A percentile compares a stretch with the other conserved stretches of the same genome.
These are phyloP conservation scores for Aspidapion aeneum DNA, from an alignment of 2,888 invertebrate species.

Conservation along the genomic window DNA sequence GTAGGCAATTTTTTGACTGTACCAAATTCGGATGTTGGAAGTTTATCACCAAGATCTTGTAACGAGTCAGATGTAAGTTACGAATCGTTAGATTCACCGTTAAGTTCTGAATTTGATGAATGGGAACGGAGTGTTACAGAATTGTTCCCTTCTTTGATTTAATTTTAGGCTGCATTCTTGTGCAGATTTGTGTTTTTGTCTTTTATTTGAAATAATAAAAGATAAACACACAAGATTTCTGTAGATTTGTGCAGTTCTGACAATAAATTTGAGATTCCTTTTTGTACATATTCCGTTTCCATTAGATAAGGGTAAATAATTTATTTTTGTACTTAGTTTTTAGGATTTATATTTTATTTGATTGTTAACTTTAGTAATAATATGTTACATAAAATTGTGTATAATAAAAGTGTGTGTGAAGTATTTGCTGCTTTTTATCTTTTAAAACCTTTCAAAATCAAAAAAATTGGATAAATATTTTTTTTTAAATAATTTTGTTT, in stretches of 20 bases:
- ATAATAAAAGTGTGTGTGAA: background rate
- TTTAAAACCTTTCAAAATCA: too few relatives aligned
- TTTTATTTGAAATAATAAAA: background rate
- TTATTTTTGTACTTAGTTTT: background rate
- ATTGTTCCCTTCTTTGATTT: background rate
- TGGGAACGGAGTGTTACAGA: background rate
- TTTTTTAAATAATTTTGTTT: too few relatives aligned
- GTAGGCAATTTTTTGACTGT: background rate
- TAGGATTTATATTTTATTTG: background rate
- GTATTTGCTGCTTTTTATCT: too few relatives aligned
- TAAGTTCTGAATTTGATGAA: background rate
- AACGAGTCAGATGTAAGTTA: background rate
- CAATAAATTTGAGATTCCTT: background rate
- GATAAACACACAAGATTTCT: background rate
- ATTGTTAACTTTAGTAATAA: background rate
- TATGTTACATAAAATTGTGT: background rate
- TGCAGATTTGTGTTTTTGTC: background rate
- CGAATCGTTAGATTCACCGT: background rate
- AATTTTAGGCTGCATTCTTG: background rate
- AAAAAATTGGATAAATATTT: too few relatives aligned
- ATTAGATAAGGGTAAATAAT: background rate
- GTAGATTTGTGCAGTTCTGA: background rate
- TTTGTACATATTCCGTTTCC: background rate
- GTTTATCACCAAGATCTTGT: background rate
- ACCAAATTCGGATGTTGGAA: background rate